Base-by-base conservation (phyloP, 2,888 invertebrate genomes). In the Chloromyia formosa region DNA sequence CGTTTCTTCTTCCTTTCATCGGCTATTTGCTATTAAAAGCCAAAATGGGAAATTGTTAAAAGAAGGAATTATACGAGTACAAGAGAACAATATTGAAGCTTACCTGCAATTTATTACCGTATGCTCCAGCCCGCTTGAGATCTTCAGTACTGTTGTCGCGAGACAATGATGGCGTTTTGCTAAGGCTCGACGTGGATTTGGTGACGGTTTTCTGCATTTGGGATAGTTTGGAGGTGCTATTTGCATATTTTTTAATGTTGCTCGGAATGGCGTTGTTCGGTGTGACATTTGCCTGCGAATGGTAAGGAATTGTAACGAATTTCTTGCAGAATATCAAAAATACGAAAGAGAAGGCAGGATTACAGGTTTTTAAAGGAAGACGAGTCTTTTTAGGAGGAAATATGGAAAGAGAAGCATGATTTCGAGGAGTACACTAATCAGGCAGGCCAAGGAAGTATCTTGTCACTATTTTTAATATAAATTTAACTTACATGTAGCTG, bases 1-100 rank as follows among this genome's bases (percentile, higher is more conserved):
- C 85, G 80, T 22, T 82, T 83, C 74, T 82, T 85, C 69, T 84
- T 84, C 23, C 83, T 82, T 73, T 86, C 85, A 45, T 85, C 85
- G 27, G 82, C 82, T 69, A 82, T 74, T 77, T 79, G 81, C 78
- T 77, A n/a, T 49, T 49, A 10, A 10, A n/a, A n/a, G 49, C 12
- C 12, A 49, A 3, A 49, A 49, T 49, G 12, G 10, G 27, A 7
- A 10, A 49, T 49, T n/a, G n/a, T n/a, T n/a, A n/a, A n/a, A n/a
- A n/a, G n/a, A n/a, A n/a, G n/a, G n/a, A 7, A 35, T 35, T 35
- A 35, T 35, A 49, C 16, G 4, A 5, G 49, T 35, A 49, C 16
- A 2, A 5, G 49, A 49, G 10, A n/a, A 49, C 3, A 49, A n/a
- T 12, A 49, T n/a, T 49, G 56, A 45, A 35, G 16, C 49, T 23